Evolutionary conservation across 2,888 invertebrate species (phyloP), one percentile per base, ranked within the genome.

Genomic region (Leucophora obtusa): DNA sequence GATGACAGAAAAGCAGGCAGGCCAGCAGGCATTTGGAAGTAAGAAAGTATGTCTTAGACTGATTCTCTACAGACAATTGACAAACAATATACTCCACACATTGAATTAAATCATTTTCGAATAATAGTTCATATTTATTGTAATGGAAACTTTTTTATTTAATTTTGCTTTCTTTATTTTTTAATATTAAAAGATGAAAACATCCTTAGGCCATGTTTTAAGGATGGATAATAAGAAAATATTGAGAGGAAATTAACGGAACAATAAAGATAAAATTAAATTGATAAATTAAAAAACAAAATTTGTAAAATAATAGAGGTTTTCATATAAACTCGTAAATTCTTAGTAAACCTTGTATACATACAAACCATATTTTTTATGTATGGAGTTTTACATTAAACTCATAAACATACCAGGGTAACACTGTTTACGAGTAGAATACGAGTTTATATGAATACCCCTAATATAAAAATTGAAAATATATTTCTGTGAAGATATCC

Each of bases 121-220:
- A 78, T 72, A 59, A 78, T 78, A 78, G 72, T 78, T 78, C 71
- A 72, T 78, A 78, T 78, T 78, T 72, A 78, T 72, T 78, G 77
- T 78, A 80, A 80, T 80, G 80, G 76, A 80, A 80, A 80, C 71
- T 80, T 72, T 58, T 60, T 65, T 6, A 14, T 17, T 28, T 50
- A 28, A 5, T 71, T 24, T 53, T 50, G 50, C 21, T 47, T 58
- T 15, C n/a, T 14, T 69, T 33, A 7, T 11, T 38, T n/a, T 6
- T 47, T 47, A 47, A n/a, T 47, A n/a, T 47, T 47, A 47, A 60
- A 47, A 62, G 14, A 66, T 51, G 18, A 47, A 69, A 71, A 80
- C 68, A 71, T 58, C 75, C 75, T 38, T 17, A 58, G 79, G 79
- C 66, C 47, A 74, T 66, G 70, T 43, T 51, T 54, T 17, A 74